Percentiles rank a stretch among this genome's conserved stretches.
These are phyloP conservation scores for Ichneumon xanthorius DNA, from an alignment of 2,888 invertebrate species.

Conservation along the genomic window DNA sequence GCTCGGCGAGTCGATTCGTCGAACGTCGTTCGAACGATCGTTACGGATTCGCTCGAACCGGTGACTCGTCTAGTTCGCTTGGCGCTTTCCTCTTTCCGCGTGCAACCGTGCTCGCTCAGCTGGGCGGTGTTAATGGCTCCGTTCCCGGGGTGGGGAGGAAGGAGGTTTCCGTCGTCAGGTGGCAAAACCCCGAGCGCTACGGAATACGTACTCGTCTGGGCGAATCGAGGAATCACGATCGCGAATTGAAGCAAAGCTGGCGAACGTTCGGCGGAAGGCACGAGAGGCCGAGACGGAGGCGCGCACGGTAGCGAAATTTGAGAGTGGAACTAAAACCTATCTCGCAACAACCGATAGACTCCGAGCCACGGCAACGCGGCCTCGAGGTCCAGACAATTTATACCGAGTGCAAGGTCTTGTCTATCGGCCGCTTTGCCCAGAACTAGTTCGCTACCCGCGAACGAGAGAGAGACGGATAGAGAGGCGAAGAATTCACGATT, in stretches of 20 bases:
- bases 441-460: not conserved
- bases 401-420: slow-evolving; percentile 68
- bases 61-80: slow-evolving; percentile 12
- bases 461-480: too few species aligned
- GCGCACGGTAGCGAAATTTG: slow-evolving; percentile 28
- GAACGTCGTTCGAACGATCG: slow-evolving; percentile 42
- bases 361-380: slow-evolving; percentile 51
- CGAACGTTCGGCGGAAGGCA: not conserved
- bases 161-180: slow-evolving; percentile 25
- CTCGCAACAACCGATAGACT: slow-evolving; percentile 29
- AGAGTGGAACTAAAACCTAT: slow-evolving; percentile 36
- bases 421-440: not conserved
- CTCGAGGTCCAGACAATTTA: slow-evolving; percentile 67
- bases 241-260: slow-evolving; percentile 4
- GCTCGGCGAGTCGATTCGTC: slow-evolving; percentile 46
- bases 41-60: slow-evolving; percentile 21
- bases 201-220: slow-evolving; percentile 3
- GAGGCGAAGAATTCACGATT: not conserved
- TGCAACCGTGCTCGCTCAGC: slow-evolving; percentile 5
- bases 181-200: slow-evolving; percentile 17
- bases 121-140: slow-evolving; percentile 5
- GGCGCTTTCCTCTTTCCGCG: not conserved
- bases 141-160: not conserved
- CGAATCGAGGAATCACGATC: slow-evolving; percentile 2
- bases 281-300: slow-evolving; percentile 4